Percentiles rank a stretch among this genome's conserved stretches.
phyloP scores from a whole-genome alignment of 2,797 vertebrate species.

The Pseudocheirus occidentalis region DNA sequence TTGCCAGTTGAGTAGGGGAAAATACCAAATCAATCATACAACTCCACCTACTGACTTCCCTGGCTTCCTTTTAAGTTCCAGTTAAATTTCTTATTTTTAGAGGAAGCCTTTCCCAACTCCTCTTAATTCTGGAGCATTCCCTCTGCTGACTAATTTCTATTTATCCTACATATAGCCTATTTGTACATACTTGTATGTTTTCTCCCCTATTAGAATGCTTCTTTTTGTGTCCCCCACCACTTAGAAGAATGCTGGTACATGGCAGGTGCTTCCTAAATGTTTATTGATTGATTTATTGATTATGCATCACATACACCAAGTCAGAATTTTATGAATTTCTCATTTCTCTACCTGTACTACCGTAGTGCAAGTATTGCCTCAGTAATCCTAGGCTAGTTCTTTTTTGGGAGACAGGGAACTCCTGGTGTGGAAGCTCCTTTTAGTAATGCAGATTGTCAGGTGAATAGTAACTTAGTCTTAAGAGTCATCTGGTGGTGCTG shows the following conservation, averaged over 20 bases:
- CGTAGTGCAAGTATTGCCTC: background rate
- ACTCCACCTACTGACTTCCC: background rate
- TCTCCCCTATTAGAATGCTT: background rate
- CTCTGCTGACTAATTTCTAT: background rate
- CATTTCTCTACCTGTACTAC: background rate
- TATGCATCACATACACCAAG: background rate
- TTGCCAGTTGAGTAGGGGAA: slow-evolving; percentile 27
- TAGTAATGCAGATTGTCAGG: background rate
- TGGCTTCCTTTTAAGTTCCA: background rate
- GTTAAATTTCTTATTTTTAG: background rate
- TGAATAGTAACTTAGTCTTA: background rate
- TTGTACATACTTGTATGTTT: background rate
- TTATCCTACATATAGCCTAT: background rate
- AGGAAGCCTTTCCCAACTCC: background rate
- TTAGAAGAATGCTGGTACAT: background rate
- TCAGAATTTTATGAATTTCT: background rate
- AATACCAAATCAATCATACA: slow-evolving; percentile 5
- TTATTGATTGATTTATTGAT: background rate
- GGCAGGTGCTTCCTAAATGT: background rate
- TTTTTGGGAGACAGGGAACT: background rate
- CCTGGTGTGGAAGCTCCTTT: background rate
- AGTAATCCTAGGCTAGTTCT: background rate
- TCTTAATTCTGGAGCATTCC: background rate
- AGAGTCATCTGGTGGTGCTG: background rate
- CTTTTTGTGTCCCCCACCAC: background rate